Percentiles rank a stretch among this genome's conserved stretches.
phyloP scores from a whole-genome alignment of 2,888 invertebrate species.

The Dicycla oo region DNA sequence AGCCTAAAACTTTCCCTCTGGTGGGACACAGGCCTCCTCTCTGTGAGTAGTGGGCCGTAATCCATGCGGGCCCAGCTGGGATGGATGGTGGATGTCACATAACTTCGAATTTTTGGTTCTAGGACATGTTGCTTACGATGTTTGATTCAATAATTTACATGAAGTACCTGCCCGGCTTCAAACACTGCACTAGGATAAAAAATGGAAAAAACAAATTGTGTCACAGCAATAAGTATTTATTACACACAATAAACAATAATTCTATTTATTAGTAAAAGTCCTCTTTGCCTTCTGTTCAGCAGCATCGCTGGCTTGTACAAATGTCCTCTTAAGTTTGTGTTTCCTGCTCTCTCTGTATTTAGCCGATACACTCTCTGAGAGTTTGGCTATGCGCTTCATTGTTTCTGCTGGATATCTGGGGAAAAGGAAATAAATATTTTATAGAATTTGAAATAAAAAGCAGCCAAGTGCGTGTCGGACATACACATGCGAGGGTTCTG shows the following conservation, averaged over 20 bases:
- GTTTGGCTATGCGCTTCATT: conserved; percentile 94
- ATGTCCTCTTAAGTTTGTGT: conserved; percentile 93
- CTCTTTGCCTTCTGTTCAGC: conserved; percentile 93
- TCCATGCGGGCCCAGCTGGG: too few species aligned
- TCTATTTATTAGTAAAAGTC: conserved; percentile 69
- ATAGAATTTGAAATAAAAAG: not conserved
- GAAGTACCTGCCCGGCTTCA: too few species aligned
- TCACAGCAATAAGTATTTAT: conserved; percentile 8
- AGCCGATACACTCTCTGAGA: conserved; percentile 94
- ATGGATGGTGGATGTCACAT: too few species aligned
- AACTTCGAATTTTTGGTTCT: too few species aligned
- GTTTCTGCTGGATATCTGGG: conserved; percentile 94
- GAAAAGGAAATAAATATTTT: not conserved
- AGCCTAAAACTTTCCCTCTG: too few species aligned
- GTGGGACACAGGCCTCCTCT: too few species aligned
- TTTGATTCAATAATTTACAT: too few species aligned
- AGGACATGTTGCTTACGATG: too few species aligned
- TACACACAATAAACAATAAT: conserved; percentile 3
- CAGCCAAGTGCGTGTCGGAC: not conserved
- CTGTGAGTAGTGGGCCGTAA: too few species aligned
- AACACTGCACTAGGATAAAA: too few species aligned
- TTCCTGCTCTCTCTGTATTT: conserved; percentile 92
- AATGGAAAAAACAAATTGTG: not conserved
- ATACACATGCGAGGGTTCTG: too few species aligned
- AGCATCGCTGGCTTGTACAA: conserved; percentile 94